Evolutionary conservation across 2,797 vertebrate genomes (phyloP), one percentile per base, ranked within the genome.

Genomic region (Gymnopithys bicolor): DNA sequence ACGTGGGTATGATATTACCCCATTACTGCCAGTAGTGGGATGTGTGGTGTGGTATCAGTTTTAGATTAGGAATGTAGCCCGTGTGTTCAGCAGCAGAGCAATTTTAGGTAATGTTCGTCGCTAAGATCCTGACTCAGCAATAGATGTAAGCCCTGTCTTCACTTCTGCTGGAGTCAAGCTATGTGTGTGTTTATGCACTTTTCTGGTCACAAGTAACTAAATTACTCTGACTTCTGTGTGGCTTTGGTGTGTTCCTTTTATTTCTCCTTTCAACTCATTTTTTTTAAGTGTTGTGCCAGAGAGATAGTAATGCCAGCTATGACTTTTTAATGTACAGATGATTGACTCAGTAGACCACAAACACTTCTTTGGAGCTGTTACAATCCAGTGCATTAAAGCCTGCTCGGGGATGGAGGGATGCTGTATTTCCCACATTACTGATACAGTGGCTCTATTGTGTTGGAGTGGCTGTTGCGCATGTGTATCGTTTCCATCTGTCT

Each of bases 401-500:
- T 93, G 76, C 83, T 95, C 66, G 33, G 92, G 93, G 94, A 58
- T 84, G 89, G 80, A 94, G 71, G 73, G 93, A 92, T 95, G 92
- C 92, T 89, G 11, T 93, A 83, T 93, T 95, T 97, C 94, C 94
- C 88, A 84, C 95, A 92, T 89, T 66, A 60, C 75, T 52, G 84
- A 64, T 70, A 93, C 93, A 95, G 41, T 85, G 83, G 93, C 79
- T 84, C 79, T 59, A 92, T 90, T 95, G 95, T 96, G 86, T 77
- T n/a, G 66, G 66, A 30, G 85, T 13, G 49, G 49, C 95, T 71
- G 77, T 30, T 96, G 90, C 74, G 88, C 93, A 96, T 96, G 95
- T 89, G 90, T 95, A 95, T 96, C 86, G 0, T 88, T 95, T 90
- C 94, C 93, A 93, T 95, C 96, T 95, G 96, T 87, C 94, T 96